Conservation (phyloP, 2,113 vertebrate species). For the Fulica atra region DNA sequence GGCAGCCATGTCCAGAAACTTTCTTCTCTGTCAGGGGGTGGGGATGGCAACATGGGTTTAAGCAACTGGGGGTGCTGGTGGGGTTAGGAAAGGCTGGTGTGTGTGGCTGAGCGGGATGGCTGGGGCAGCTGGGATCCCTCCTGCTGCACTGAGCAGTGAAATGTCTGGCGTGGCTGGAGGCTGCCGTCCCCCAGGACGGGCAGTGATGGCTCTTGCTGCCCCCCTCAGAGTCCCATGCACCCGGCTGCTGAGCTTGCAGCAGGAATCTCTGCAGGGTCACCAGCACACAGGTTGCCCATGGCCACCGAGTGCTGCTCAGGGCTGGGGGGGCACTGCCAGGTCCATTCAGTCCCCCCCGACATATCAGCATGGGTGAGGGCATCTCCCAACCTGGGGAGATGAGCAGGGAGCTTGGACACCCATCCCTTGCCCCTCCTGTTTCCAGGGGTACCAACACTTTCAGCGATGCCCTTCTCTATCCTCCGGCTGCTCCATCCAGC, state of each 20-base stretch:
- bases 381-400: background rate
- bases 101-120: background rate
- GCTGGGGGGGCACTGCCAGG: background rate
- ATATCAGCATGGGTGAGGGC: rapidly evolving
- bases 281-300: rapidly evolving
- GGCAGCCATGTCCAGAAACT: background rate
- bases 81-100: background rate
- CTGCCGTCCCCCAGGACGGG: background rate
- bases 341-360: background rate
- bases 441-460: background rate
- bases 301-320: background rate
- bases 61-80: background rate
- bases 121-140: rapidly evolving
- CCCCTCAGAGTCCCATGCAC: rapidly evolving
- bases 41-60: background rate
- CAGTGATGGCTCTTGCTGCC: background rate
- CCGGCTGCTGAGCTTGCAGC: background rate
- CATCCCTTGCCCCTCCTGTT: background rate
- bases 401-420: rapidly evolving
- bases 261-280: background rate
- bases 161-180: background rate
- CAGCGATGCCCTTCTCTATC: background rate
- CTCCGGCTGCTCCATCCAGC: rapidly evolving
- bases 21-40: background rate
- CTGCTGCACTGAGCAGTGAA: background rate